Base-by-base conservation (phyloP, 2,888 invertebrate genomes). In the Eupithecia pulchellata region DNA sequence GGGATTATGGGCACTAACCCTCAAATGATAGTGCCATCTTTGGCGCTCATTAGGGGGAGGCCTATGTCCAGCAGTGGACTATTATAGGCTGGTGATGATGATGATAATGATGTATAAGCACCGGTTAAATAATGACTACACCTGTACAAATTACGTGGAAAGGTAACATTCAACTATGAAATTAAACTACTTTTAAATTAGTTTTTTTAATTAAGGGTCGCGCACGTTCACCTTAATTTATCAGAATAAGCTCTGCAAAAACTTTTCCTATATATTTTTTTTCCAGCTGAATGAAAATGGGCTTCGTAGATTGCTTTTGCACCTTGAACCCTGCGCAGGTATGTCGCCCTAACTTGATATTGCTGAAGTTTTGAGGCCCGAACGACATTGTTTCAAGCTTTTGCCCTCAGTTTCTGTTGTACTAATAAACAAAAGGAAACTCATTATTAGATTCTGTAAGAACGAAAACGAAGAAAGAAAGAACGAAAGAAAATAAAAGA, bases 241-340 rank as follows among this genome's bases (percentile, higher is more conserved):
- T 52, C 25, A 52, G 52, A 57, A 57, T 57, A 29, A 57, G 57
- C 8, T 60, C 11, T 17, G 30, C 8, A 60, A 20, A n/a, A 60
- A 32, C 58, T 60, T 60, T 60, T n/a, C n/a, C 58, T n/a, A 60
- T 60, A 60, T n/a, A 60, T 30, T 60, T 60, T 52, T n/a, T 52
- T 60, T n/a, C 58, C 58, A 32, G 30, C 30, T 60, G 30, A 60
- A 30, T 30, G n/a, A 60, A n/a, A 60, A 30, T n/a, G 29, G 30
- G n/a, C 29, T 60, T 29, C 11, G 9, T 32, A 30, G 17, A 30
- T 60, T 60, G 58, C 58, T 30, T 57, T 57, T n/a, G 58, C 30
- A 60, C 30, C 30, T 32, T 60, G 32, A 60, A 32, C 32, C n/a
- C 25, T 52, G 52, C n/a, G n/a, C 58, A 30, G 20, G 58, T 60